These are phyloP conservation scores for Chaetura pelagica DNA, from an alignment of 2,113 vertebrate species.

Conservation along the genomic window DNA sequence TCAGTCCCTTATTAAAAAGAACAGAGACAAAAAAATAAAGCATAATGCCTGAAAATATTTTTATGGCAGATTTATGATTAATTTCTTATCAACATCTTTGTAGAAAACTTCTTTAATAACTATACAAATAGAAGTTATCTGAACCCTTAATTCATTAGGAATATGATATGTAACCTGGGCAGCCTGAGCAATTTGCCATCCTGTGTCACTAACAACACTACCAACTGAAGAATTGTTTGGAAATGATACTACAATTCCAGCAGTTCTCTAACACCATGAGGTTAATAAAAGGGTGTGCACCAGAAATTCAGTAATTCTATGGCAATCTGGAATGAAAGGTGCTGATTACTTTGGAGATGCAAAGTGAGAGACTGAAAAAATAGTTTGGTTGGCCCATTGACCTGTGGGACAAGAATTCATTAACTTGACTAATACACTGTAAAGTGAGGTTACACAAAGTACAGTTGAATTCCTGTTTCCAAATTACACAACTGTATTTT, in stretches of 20 bases:
- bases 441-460: neutral
- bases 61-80: neutral
- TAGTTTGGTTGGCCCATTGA: neutral
- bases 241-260: neutral
- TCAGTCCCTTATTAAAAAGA: neutral
- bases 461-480: neutral
- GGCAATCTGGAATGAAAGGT: neutral
- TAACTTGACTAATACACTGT: neutral
- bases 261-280: neutral
- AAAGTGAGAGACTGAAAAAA: neutral
- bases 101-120: neutral
- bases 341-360: neutral
- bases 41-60: neutral
- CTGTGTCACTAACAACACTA: neutral
- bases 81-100: neutral
- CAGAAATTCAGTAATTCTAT: neutral
- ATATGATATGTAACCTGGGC: neutral
- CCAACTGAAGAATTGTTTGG: neutral
- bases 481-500: constrained; percentile 28
- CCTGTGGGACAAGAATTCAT: neutral
- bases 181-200: neutral
- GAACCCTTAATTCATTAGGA: neutral
- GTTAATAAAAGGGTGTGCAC: neutral
- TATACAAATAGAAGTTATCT: neutral
- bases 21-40: neutral